Percentiles rank a stretch among this genome's conserved stretches.
These are phyloP conservation scores for Scaptodrosophila lebanonensis DNA, from an alignment of 1,140 invertebrate genomes.

Conservation along the genomic window DNA sequence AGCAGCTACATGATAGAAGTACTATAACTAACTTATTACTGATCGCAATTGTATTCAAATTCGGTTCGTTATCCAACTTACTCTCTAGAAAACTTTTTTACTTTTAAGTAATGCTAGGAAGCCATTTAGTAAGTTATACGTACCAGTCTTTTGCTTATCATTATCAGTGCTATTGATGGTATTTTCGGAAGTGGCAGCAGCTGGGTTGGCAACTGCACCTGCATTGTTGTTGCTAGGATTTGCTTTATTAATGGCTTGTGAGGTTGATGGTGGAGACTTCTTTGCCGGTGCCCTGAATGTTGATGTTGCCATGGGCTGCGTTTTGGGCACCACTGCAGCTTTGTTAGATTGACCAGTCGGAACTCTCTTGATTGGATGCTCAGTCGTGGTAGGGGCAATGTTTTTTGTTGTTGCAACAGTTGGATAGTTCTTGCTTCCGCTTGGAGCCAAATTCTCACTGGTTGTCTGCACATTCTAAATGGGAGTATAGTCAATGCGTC, in stretches of 20 bases:
- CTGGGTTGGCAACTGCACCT: conserved; percentile 15
- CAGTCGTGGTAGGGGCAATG: background rate
- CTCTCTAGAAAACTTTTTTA: no score
- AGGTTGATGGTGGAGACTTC: background rate
- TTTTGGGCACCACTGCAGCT: background rate
- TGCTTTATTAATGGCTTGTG: conserved; percentile 3
- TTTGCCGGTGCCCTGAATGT: conserved; percentile 1
- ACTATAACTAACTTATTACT: no score
- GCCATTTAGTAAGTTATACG: background rate
- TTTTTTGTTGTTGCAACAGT: background rate
- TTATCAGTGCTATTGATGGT: conserved; percentile 7
- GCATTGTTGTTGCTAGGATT: conserved; percentile 5
- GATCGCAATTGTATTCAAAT: no score
- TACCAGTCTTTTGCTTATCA: conserved; percentile 54
- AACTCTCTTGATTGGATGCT: no score
- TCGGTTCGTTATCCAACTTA: no score
- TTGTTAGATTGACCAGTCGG: no score
- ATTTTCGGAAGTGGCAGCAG: background rate
- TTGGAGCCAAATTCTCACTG: conserved; percentile 34
- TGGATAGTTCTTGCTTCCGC: conserved; percentile 3
- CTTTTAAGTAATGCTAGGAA: no score
- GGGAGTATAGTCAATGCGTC: no score
- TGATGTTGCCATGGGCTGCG: conserved; percentile 3
- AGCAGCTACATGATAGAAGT: no score
- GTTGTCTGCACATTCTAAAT: conserved; percentile 31